A percentile compares a stretch with the other conserved stretches of the same genome.
phyloP scores from a whole-genome alignment of 2,888 invertebrate genomes.

The Caenorhabditis sp. region DNA sequence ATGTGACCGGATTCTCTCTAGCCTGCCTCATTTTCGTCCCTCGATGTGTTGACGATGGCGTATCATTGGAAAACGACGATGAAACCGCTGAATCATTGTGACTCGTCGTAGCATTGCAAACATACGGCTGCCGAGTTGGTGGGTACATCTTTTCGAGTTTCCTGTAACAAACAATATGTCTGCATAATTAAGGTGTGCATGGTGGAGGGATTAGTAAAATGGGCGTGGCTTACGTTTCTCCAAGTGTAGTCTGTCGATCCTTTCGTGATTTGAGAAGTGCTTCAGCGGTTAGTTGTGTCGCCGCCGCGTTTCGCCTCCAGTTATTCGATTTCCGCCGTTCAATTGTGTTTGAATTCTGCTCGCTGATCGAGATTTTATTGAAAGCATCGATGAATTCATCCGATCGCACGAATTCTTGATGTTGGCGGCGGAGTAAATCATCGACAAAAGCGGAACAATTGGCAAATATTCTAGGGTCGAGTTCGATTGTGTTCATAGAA shows the following conservation, averaged over 20 bases:
- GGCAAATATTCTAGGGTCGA: slow-evolving; percentile 26
- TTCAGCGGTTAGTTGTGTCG: slow-evolving; percentile 53
- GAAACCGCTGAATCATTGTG: slow-evolving; percentile 66
- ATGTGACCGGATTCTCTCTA: slow-evolving; percentile 42
- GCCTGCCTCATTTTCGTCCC: slow-evolving; percentile 36
- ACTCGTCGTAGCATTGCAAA: slow-evolving; percentile 63
- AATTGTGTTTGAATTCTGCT: slow-evolving; percentile 9
- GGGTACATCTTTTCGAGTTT: slow-evolving; percentile 61
- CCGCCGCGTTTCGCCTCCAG: slow-evolving; percentile 17
- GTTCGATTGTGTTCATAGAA: neutral
- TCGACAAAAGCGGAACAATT: slow-evolving; percentile 25
- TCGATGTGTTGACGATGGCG: slow-evolving; percentile 9
- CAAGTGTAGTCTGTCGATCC: slow-evolving; percentile 45
- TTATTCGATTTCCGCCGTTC: slow-evolving; percentile 17
- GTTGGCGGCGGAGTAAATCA: slow-evolving; percentile 53
- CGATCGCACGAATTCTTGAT: slow-evolving; percentile 58
- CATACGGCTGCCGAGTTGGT: slow-evolving; percentile 52
- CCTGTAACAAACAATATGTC: slow-evolving; percentile 29
- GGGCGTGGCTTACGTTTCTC: slow-evolving; percentile 21
- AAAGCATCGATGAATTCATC: slow-evolving; percentile 65
- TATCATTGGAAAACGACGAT: slow-evolving; percentile 63
- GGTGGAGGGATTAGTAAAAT: neutral
- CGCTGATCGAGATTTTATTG: slow-evolving; percentile 42
- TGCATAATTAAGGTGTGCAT: no score
- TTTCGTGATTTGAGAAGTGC: slow-evolving; percentile 53